phyloP scores from a whole-genome alignment of 2,888 invertebrate species.

The Sympetrum striolatum region DNA sequence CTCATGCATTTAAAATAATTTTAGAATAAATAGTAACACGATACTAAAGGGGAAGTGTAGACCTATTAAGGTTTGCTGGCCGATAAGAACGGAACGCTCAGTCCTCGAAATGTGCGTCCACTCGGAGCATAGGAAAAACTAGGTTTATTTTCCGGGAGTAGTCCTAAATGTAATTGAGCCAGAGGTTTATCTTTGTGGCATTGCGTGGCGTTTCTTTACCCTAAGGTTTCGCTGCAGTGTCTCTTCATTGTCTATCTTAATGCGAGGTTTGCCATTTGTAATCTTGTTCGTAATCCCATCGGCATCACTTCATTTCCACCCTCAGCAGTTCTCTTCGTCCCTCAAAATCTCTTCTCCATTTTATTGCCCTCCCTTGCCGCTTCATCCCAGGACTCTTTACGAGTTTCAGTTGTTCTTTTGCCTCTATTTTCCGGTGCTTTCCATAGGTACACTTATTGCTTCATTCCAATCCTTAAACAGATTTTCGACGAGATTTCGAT shows the following conservation, averaged over 20 bases:
- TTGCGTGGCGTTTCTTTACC: neutral
- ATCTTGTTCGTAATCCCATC: neutral
- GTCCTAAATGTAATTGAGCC: slow-evolving; percentile 14
- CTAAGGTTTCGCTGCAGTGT: neutral
- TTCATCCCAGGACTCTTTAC: no score
- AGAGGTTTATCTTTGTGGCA: slow-evolving; percentile 13
- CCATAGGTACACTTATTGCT: no score
- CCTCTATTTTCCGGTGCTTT: neutral
- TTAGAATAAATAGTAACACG: no score
- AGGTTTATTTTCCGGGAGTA: neutral
- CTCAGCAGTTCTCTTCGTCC: neutral
- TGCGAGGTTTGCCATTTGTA: neutral
- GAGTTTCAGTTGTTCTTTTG: neutral
- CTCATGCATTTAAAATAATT: no score
- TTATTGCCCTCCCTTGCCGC: neutral
- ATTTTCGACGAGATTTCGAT: neutral
- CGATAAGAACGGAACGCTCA: no score
- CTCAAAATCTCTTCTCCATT: neutral
- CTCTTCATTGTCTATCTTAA: slow-evolving; percentile 21
- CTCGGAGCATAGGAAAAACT: neutral
- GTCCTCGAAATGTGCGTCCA: no score
- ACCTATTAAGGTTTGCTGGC: no score
- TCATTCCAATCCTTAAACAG: neutral
- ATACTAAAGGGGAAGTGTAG: no score
- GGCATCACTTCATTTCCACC: neutral